Evolutionary conservation across 2,797 vertebrate species (phyloP).

Genomic region (Erethizon dorsatum): DNA sequence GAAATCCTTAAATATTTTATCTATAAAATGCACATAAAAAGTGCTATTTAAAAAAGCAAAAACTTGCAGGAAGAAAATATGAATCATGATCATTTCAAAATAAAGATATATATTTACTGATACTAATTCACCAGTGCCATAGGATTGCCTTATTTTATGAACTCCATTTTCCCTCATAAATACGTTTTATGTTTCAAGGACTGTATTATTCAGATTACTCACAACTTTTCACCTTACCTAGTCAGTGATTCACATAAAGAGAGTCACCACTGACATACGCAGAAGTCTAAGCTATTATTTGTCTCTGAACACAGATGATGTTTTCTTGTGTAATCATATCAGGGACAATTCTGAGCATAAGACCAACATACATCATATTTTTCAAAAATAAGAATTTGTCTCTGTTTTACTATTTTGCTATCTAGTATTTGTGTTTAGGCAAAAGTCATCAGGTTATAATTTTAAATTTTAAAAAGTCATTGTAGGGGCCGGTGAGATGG

Average conservation of each 20-base stretch:
- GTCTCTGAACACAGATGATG: neutral
- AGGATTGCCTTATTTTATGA: slow-evolving; percentile 9
- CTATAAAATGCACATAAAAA: neutral
- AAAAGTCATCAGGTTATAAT: neutral
- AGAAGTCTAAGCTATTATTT: neutral
- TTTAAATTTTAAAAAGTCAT: neutral
- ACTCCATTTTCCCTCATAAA: slow-evolving; percentile 19
- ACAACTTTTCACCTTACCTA: neutral
- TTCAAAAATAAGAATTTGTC: neutral
- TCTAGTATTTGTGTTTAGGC: neutral
- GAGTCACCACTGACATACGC: neutral
- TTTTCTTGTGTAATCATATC: neutral
- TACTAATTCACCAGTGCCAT: neutral
- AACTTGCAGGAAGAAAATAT: slow-evolving; percentile 41
- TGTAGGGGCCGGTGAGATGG: no score
- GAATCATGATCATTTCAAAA: neutral
- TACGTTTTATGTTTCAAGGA: neutral
- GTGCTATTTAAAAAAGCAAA: neutral
- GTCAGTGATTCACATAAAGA: slow-evolving; percentile 30
- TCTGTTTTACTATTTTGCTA: slow-evolving; percentile 51
- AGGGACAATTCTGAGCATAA: neutral
- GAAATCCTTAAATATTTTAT: neutral
- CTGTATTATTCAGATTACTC: slow-evolving; percentile 33
- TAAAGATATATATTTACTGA: neutral
- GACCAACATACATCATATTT: neutral